Evolutionary conservation across 2,888 invertebrate species (phyloP).

Genomic region (Psylliodes chrysocephalus): DNA sequence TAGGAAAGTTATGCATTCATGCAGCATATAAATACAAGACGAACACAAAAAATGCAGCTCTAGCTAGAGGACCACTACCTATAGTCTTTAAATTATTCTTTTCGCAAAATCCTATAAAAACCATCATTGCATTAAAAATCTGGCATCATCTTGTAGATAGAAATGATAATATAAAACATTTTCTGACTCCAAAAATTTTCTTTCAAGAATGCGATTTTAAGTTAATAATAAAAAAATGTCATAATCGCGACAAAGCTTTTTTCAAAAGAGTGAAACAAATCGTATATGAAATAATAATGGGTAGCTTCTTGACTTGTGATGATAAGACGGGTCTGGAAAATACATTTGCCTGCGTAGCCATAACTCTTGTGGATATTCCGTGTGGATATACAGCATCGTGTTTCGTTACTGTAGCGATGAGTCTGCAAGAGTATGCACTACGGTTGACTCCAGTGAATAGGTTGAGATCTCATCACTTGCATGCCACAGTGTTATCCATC

Average conservation of each 20-base stretch:
- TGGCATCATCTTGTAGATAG: constrained; percentile 70
- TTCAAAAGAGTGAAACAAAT: constrained; percentile 65
- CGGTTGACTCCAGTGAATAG: constrained; percentile 60
- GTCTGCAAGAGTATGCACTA: constrained; percentile 69
- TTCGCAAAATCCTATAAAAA: constrained; percentile 64
- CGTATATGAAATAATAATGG: constrained; percentile 59
- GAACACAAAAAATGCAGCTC: constrained; percentile 57
- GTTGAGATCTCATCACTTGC: constrained; percentile 66
- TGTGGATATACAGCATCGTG: constrained; percentile 71
- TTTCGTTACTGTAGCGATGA: constrained; percentile 70
- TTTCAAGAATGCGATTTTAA: constrained; percentile 63
- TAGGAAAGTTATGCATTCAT: constrained; percentile 68
- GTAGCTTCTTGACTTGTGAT: constrained; percentile 12
- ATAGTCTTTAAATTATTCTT: constrained; percentile 66
- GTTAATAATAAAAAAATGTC: constrained; percentile 62
- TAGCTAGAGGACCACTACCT: constrained; percentile 66
- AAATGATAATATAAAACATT: constrained; percentile 63
- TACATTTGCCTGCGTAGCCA: constrained; percentile 68
- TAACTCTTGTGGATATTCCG: constrained; percentile 70
- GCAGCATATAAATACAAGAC: constrained; percentile 66
- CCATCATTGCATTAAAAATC: constrained; percentile 68
- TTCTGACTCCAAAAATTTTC: constrained; percentile 66
- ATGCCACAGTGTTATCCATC: constrained; percentile 70
- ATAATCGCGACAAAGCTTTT: constrained; percentile 66
- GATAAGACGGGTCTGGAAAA: constrained; percentile 66